Conservation (phyloP, 2,888 invertebrate species). For the Drosophila multiciliata region DNA sequence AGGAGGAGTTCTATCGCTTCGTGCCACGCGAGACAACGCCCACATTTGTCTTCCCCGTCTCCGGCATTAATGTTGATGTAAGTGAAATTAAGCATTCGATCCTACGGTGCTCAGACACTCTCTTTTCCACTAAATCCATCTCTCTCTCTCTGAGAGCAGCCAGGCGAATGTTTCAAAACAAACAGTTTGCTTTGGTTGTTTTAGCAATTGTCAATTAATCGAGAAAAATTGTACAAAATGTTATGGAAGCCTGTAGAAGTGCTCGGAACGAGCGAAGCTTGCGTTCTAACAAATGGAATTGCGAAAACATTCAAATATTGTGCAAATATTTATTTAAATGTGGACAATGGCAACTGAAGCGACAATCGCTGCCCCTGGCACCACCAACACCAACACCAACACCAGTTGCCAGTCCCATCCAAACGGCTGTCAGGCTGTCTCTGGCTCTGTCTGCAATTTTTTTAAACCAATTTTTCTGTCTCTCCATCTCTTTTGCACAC, state of each 20-base stretch:
- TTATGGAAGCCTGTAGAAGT: conserved; percentile 31
- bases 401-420: conserved; percentile 17
- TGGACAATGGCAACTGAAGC: conserved; percentile 65
- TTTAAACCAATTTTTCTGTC: conserved; percentile 4
- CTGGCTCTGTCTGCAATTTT: conserved; percentile 9
- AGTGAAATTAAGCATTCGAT: conserved; percentile 82
- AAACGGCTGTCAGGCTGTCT: conserved; percentile 22
- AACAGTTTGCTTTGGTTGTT: conserved; percentile 4
- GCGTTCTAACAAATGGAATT: conserved; percentile 65
- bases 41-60: conserved; percentile 86
- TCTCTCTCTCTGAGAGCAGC: not conserved
- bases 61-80: conserved; percentile 88
- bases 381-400: conserved; percentile 24
- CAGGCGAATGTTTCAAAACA: conserved; percentile 13
- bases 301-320: conserved; percentile 74
- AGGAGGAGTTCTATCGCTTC: conserved; percentile 88
- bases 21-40: conserved; percentile 87
- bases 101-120: not conserved
- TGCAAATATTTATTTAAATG: conserved; percentile 79
- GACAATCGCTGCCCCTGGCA: conserved; percentile 51
- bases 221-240: conserved; percentile 55
- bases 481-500: conserved; percentile 2
- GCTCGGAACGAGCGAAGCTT: conserved; percentile 31
- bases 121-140: not conserved
- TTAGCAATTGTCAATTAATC: conserved; percentile 56